Percentiles rank a stretch among this genome's conserved stretches.
Evolutionary conservation across 2,797 vertebrate species (phyloP).

Genomic region (Lerista edwardsae): DNA sequence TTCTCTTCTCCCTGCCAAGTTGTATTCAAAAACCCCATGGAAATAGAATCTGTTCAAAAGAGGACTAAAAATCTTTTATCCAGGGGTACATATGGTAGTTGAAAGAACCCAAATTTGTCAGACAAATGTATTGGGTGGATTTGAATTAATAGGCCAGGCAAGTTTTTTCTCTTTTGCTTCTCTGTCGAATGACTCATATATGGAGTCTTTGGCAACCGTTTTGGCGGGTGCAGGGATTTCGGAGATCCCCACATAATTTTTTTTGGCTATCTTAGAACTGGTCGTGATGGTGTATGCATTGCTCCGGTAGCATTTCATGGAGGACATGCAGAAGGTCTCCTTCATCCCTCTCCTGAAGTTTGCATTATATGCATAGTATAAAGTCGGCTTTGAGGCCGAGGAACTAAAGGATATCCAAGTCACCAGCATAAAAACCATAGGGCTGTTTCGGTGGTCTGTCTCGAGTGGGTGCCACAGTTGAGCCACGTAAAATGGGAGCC

Average conservation of each 20-base stretch:
- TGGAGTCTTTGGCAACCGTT: conserved; percentile 83
- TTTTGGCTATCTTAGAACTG: conserved; percentile 93
- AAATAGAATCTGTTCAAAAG: conserved; percentile 36
- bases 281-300: conserved; percentile 97
- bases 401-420: conserved; percentile 91
- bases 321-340: conserved; percentile 97
- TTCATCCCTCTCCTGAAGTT: conserved; percentile 93
- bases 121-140: conserved; percentile 93
- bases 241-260: conserved; percentile 92
- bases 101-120: conserved; percentile 63
- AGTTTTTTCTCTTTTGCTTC: conserved; percentile 92
- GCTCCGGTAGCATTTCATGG: conserved; percentile 96
- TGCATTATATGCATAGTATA: conserved; percentile 90
- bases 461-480: conserved; percentile 91
- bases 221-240: conserved; percentile 85
- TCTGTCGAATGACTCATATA: conserved; percentile 88
- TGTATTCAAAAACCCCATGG: conserved; percentile 48
- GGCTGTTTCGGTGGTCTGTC: conserved; percentile 76
- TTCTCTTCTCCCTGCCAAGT: conserved; percentile 33
- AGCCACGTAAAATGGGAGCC: conserved; percentile 88
- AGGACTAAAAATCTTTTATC: conserved; percentile 42
- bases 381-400: conserved; percentile 88
- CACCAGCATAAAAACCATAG: conserved; percentile 83
- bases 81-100: not conserved
- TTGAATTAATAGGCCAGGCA: conserved; percentile 91